Evolutionary conservation across 1,140 invertebrate genomes (phyloP).

Genomic region (Orchestia grillus): DNA sequence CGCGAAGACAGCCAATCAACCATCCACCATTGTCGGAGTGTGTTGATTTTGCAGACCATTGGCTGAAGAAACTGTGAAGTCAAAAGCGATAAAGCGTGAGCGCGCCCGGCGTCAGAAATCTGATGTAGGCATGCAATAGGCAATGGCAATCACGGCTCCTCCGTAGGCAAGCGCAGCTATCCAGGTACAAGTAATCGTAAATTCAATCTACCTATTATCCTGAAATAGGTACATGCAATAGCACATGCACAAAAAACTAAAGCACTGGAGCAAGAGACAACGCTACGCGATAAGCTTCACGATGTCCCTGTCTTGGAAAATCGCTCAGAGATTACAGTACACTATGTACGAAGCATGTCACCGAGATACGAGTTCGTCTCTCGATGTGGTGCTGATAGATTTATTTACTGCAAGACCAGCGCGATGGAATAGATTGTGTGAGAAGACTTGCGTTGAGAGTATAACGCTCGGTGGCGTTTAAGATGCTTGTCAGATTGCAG

Average conservation of each 20-base stretch:
- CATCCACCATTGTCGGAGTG: background rate
- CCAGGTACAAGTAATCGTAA: background rate
- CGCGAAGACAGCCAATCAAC: background rate
- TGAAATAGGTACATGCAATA: background rate
- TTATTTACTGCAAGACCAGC: slow-evolving; percentile 10
- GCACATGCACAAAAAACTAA: slow-evolving; percentile 41
- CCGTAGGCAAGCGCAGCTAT: background rate
- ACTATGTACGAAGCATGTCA: slow-evolving; percentile 50
- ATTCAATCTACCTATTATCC: background rate
- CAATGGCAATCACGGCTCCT: background rate
- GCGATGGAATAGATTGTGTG: slow-evolving; percentile 42
- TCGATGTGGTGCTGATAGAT: slow-evolving; percentile 37
- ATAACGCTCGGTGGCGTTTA: slow-evolving; percentile 28
- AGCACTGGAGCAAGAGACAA: background rate
- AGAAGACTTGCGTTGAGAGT: background rate
- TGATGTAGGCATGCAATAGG: background rate
- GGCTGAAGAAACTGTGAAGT: background rate
- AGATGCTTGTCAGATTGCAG: slow-evolving; percentile 39
- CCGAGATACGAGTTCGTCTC: slow-evolving; percentile 5
- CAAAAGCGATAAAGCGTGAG: background rate
- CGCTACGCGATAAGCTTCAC: slow-evolving; percentile 43
- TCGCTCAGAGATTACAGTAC: slow-evolving; percentile 51
- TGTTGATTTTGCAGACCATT: background rate
- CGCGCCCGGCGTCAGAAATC: background rate
- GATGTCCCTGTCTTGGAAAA: slow-evolving; percentile 54